Evolutionary conservation across 2,113 vertebrate species (phyloP).

Genomic region (Colius striatus): DNA sequence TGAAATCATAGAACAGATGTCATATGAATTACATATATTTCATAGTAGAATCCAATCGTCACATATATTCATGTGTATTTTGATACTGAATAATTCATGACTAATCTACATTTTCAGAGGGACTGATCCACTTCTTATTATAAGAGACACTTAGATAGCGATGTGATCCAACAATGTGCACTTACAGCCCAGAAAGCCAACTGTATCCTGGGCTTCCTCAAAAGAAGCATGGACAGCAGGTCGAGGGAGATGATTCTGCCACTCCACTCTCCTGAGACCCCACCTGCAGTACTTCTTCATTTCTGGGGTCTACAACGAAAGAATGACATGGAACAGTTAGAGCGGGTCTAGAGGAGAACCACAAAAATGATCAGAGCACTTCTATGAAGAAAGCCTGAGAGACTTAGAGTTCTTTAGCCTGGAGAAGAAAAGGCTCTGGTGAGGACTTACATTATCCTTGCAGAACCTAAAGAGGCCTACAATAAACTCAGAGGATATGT

Average conservation of each 20-base stretch:
- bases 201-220: background rate
- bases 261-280: background rate
- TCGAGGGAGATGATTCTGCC: background rate
- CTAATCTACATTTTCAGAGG: conserved; percentile 47
- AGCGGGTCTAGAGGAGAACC: background rate
- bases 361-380: background rate
- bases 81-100: conserved; percentile 73
- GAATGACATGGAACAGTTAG: too few relatives aligned
- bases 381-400: background rate
- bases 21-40: conserved; percentile 73
- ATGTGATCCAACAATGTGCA: background rate
- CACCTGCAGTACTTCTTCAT: fast-evolving
- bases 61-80: conserved; percentile 67
- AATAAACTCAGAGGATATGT: background rate
- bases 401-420: background rate
- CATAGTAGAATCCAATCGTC: conserved; percentile 65
- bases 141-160: conserved; percentile 5
- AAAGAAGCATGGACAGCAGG: fast-evolving
- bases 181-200: background rate
- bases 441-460: background rate
- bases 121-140: conserved; percentile 11
- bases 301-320: background rate
- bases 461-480: background rate
- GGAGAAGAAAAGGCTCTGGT: background rate
- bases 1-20: conserved; percentile 59